Base-by-base conservation (phyloP, 2,888 invertebrate species). In the Luffia ferchaultella region DNA sequence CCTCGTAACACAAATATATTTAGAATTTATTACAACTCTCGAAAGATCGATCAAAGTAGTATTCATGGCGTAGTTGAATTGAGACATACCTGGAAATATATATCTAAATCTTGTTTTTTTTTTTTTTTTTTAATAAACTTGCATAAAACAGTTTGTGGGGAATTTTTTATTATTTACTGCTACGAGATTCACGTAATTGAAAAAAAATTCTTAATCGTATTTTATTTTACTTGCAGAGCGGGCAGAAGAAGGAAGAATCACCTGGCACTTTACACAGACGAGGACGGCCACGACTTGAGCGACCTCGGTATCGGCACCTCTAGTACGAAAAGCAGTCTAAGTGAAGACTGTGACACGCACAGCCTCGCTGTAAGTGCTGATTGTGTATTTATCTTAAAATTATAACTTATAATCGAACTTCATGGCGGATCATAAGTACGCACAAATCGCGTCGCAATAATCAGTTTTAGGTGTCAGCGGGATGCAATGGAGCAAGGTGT, bases 221-320 rank as follows among this genome's bases (percentile, higher is more conserved):
- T 5, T 16, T 45, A 9, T 18, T 5, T 19, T 48, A 1, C 18
- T 48, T 42, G 7, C 70, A 85, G 85, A 56, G 82, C 79, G 53
- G 84, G 84, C 2, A 74, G 78, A 49, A 74, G 83, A 76, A 69
- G 83, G 75, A 71, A 18, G 63, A 87, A 75, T 69, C 86, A 82
- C 51, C 76, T 92, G 50, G 87, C 91, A 2, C 82, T 94, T 60
- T 94, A 93, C 74, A 88, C 90, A 55, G 92, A 92, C 61, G 93
- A 93, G 59, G 93, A 94, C 67, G 87, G 89, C 44, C 93, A 93
- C 65, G 93, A 94, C 77, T 86, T 94, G 57, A 93, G 92, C 63
- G 94, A 93, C 73, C 88, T 93, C 60, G 93, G 93, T 53, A 92
- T 93, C 64, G 88, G 88, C 56, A 88, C 88, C 49, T 88, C 87